Base-by-base conservation (phyloP, 2,113 vertebrate species). In the Sturnira hondurensis region DNA sequence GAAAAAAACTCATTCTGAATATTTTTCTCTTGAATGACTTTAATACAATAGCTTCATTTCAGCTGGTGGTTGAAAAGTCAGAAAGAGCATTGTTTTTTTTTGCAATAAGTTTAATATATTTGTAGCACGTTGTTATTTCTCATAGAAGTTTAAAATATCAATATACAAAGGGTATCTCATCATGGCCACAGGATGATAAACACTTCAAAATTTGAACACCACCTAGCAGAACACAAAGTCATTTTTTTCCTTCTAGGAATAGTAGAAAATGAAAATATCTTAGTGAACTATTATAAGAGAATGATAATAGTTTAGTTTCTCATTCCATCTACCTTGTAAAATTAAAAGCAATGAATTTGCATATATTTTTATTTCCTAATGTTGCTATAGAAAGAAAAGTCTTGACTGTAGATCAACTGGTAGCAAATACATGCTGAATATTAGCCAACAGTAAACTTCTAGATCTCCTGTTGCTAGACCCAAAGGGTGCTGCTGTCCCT, bases 11-110 rank as follows among this genome's bases (percentile, higher is more conserved):
- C 10, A 0, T 58, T 93, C 74, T 92, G 71, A 97, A 76, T 76
- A 31, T 28, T 96, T 97, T 97, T 97, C 74, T 91, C 33, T 76
- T 93, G 87, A 91, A 65, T 92, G 65, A 45, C 61, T 96, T 98
- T 89, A 94, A 97, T 96, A 56, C 28, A 90, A 92, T 77, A 58
- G 24, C 86, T 13, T 97, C 88, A 94, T 97, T 97, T 97, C 80
- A 96, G 85, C 93, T 94, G 88, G 86, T 97, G 65, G 47, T 94
- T 97, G 78, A 97, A 98, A 98, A 47, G 68, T 95, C 84, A 97
- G 84, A 94, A 96, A 92, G 88, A 87, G 8, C 52, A 24, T 38
- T 2, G 45, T 76, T 96, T n/a, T 43, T 76, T 96, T 38, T 81
- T 94, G 65, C 19, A 73, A 36, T 94, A 82, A 95, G 36, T 95